Evolutionary conservation across 2,113 vertebrate genomes (phyloP).

Genomic region (Pteronura brasiliensis): DNA sequence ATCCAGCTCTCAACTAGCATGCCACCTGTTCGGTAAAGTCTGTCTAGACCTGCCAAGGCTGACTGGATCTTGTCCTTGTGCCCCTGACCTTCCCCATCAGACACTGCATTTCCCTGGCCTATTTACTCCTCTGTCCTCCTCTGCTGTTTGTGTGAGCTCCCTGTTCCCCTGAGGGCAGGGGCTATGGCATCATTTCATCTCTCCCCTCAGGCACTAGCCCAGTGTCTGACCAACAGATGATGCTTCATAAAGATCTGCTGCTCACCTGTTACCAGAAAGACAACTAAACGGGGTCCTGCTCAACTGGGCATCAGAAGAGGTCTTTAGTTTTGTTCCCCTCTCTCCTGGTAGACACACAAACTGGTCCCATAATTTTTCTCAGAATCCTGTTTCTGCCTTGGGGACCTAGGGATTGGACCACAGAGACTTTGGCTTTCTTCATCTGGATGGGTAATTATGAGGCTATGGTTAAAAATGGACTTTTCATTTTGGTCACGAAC

Average conservation of each 20-base stretch:
- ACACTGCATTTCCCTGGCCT: neutral
- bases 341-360: neutral
- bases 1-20: neutral
- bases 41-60: neutral
- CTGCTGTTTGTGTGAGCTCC: neutral
- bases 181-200: neutral
- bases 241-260: neutral
- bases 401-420: neutral
- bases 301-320: neutral
- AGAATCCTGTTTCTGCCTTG: conserved; percentile 11
- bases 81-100: neutral
- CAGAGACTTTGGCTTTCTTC: conserved; percentile 28
- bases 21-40: neutral
- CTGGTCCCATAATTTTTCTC: neutral
- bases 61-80: neutral
- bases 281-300: neutral
- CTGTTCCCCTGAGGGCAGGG: neutral
- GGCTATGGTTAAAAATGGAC: conserved; percentile 56
- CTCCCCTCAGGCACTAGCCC: neutral
- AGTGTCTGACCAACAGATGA: neutral
- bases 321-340: neutral
- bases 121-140: neutral
- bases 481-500: conserved; percentile 60
- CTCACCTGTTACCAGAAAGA: neutral
- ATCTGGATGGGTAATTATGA: conserved; percentile 39